Evolutionary conservation across 2,888 invertebrate genomes (phyloP).

Genomic region (Tillus elongatus): DNA sequence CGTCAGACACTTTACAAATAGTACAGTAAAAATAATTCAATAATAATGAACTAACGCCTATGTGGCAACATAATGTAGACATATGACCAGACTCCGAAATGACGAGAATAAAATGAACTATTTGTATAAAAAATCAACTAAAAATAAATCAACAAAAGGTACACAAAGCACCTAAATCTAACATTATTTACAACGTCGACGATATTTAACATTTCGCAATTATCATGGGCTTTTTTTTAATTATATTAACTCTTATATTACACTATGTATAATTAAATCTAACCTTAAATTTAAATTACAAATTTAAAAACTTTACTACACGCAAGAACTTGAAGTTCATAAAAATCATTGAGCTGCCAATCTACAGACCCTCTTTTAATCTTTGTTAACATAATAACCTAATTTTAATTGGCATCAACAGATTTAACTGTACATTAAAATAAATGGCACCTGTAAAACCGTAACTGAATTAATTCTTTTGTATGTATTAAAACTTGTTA

Average conservation of each 20-base stretch:
- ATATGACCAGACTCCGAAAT: constrained; percentile 41
- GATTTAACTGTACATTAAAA: constrained; percentile 12
- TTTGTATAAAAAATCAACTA: constrained; percentile 11
- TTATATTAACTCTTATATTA: constrained; percentile 36
- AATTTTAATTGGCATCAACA: no score
- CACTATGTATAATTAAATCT: constrained; percentile 33
- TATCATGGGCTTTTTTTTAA: no score
- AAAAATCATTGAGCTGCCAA: constrained; percentile 31
- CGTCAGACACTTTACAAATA: constrained; percentile 32
- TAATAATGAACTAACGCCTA: not conserved
- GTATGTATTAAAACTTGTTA: no score
- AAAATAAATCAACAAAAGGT: constrained; percentile 37
- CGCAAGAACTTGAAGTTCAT: constrained; percentile 14
- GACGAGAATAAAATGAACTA: constrained; percentile 40
- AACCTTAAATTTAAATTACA: constrained; percentile 34
- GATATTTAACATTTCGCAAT: constrained; percentile 28
- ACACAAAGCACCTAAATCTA: constrained; percentile 38
- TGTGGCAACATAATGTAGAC: no score
- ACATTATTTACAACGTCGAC: constrained; percentile 34
- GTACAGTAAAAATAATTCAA: constrained; percentile 30
- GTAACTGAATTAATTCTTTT: no score
- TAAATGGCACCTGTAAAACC: constrained; percentile 29
- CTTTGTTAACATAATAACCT: no score
- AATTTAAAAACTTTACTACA: constrained; percentile 30
- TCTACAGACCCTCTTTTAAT: constrained; percentile 16